Percentiles rank a stretch among this genome's conserved stretches.
Conservation (phyloP, 2,797 vertebrate species). For the Pteropus rufus region DNA sequence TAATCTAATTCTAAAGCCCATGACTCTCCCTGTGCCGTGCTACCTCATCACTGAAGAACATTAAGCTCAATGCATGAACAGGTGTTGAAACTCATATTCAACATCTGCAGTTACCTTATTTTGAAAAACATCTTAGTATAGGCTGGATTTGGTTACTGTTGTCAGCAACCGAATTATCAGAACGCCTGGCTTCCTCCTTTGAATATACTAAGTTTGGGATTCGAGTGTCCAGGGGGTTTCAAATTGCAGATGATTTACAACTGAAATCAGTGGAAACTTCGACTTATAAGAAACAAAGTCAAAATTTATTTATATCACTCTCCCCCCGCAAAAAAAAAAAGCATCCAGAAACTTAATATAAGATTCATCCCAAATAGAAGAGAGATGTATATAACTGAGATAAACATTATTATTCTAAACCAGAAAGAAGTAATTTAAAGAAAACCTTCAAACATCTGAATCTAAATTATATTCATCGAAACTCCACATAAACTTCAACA, state of each 20-base stretch:
- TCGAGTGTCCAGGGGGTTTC: neutral
- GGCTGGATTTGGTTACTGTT: neutral
- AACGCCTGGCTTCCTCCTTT: neutral
- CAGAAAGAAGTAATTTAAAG: neutral
- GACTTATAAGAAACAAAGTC: neutral
- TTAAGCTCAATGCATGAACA: neutral
- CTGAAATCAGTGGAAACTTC: neutral
- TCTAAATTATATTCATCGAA: slow-evolving; percentile 3
- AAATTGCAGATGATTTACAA: neutral
- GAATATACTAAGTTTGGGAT: neutral
- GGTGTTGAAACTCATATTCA: neutral
- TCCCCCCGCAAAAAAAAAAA: neutral
- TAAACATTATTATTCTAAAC: neutral
- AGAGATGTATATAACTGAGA: neutral
- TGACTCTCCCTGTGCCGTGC: neutral
- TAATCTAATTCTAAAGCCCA: neutral
- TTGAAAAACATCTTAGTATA: neutral
- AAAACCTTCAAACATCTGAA: neutral
- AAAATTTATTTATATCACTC: neutral
- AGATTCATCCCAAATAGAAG: neutral
- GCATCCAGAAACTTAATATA: neutral
- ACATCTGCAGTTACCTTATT: neutral
- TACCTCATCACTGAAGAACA: neutral
- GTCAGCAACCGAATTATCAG: neutral
- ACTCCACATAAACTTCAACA: neutral